Evolutionary conservation across 2,888 invertebrate species (phyloP), one percentile per base, ranked within the genome.

Genomic region (Pyrochroa serraticornis): DNA sequence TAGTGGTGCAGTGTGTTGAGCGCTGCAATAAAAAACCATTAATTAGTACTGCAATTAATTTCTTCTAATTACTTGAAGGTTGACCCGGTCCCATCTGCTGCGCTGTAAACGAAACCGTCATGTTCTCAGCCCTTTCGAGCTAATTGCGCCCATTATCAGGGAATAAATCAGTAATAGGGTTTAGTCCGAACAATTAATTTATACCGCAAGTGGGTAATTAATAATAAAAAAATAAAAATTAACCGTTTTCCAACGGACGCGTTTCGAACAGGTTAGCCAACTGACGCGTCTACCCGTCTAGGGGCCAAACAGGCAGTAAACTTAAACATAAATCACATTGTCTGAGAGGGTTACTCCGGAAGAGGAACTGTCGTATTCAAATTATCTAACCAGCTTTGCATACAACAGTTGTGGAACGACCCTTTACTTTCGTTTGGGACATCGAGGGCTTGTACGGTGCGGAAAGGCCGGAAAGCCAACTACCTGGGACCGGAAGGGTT

Each of bases 311-410:
- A 43, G 36, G 13, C 34, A 34, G 22, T 32, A 14, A 39, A 52
- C 38, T 39, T 38, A 7, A 33, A 43, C 47, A 58, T 58, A 58
- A 58, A 58, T 58, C 58, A 58, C 58, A 58, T 44, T 58, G 58
- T 53, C 54, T 51, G 61, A 60, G 61, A 63, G 63, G 55, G 64
- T 60, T 60, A 55, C 53, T 43, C 64, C 64, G 62, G 61, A 64
- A 64, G 43, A 56, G 64, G 63, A 63, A 63, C 60, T 48, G 64
- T 48, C 62, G 60, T 62, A 64, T 64, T 64, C 64, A 64, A 64
- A 64, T 64, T 57, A 60, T 51, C 50, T 49, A 41, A 22, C 13
- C 48, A 42, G 48, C 43, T 43, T 43, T 43, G 43, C 43, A 43
- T 43, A 55, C 55, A 58, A 63, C 63, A 63, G 60, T 60, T 60